Conservation (phyloP, 1,140 invertebrate genomes). For the Lethrus apterus region DNA sequence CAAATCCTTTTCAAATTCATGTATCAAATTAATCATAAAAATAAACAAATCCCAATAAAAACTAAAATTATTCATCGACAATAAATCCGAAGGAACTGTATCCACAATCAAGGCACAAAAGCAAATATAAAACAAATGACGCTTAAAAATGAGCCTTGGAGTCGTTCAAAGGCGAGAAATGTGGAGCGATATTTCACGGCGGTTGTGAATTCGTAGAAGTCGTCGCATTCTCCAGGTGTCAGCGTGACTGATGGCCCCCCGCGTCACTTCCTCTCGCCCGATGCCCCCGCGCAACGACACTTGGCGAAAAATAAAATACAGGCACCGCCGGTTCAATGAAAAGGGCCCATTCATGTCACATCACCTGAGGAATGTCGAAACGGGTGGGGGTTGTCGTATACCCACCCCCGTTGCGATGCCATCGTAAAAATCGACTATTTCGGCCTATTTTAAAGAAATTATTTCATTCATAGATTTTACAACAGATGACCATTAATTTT, state of each 20-base stretch:
- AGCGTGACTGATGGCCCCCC: conserved; percentile 35
- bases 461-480: too few relatives aligned
- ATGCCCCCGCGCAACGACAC: conserved; percentile 19
- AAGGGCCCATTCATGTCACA: conserved; percentile 27
- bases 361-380: conserved; percentile 29
- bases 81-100: too few relatives aligned
- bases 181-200: conserved; percentile 30
- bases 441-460: too few relatives aligned
- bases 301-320: conserved; percentile 28
- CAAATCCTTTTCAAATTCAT: too few relatives aligned
- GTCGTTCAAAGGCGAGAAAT: conserved; percentile 26
- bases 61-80: too few relatives aligned
- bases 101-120: too few relatives aligned
- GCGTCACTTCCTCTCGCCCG: conserved; percentile 33
- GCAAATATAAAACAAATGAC: conserved; percentile 25
- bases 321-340: conserved; percentile 23
- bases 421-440: conserved; percentile 5
- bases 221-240: conserved; percentile 38
- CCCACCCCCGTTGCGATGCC: conserved; percentile 6
- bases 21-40: too few relatives aligned
- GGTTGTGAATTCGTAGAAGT: conserved; percentile 36
- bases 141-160: conserved; percentile 24
- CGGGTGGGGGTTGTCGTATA: conserved; percentile 8
- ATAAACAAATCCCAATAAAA: too few relatives aligned
- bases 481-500: too few relatives aligned